Base-by-base conservation (phyloP, 2,888 invertebrate genomes). In the Cantharis nigra region DNA sequence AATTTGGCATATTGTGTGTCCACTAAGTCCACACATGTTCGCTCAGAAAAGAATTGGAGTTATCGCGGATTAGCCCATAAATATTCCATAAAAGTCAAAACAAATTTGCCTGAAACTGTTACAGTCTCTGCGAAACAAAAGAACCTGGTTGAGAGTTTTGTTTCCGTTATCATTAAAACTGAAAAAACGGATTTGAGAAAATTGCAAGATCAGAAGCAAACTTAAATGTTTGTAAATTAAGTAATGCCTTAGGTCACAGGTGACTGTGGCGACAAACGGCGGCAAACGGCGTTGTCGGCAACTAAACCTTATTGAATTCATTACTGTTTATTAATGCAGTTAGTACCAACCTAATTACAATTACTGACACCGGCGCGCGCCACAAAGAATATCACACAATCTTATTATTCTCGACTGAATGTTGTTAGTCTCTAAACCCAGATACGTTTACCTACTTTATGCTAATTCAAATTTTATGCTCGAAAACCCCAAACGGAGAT, bases 301-400 rank as follows among this genome's bases (percentile, higher is more conserved):
- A 83, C 82, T 82, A 82, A 83, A 83, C 84, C 84, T 84, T 84
- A 85, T 85, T 84, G 84, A 85, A 85, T 85, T 85, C 85, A 85
- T 85, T 85, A 87, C 85, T 86, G 87, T 86, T 89, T 88, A 88
- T 88, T 88, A 89, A 88, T 88, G 88, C 86, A 87, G 87, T 89
- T 89, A 89, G 87, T 85, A 85, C 84, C 83, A 87, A 87, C 86
- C 87, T 87, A 88, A 88, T 88, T 88, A 88, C 87, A 88, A 88
- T 88, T 87, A 85, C 84, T 84, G 84, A 81, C 84, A 84, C 84
- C 83, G 82, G 82, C 83, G 83, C 79, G 81, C 82, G 81, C 83
- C 83, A 83, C 83, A 84, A 84, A 84, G 83, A 84, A 83, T 84
- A 81, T 82, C 81, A 83, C 83, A 81, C 83, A 83, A 84, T 83